Conservation (phyloP, 1,140 invertebrate genomes). For the Bombus confusus region DNA sequence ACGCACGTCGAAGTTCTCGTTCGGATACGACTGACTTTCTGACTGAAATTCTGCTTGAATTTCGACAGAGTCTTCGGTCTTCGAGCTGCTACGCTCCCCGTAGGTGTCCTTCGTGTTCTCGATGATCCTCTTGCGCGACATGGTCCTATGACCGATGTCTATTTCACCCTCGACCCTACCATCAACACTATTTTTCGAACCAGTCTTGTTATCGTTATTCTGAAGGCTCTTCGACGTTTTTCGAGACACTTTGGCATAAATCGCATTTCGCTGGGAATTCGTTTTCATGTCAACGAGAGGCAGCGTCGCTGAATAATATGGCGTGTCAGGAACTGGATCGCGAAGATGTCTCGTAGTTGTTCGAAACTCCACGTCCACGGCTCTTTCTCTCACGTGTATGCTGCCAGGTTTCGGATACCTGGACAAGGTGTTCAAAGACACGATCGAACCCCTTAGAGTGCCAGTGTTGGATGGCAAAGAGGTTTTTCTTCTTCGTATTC, state of each 20-base stretch:
- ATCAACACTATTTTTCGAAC: constrained; percentile 50
- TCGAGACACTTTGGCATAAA: constrained; percentile 63
- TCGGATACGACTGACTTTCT: constrained; percentile 13
- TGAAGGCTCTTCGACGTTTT: constrained; percentile 50
- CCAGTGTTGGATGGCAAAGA: constrained; percentile 65
- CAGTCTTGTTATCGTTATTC: constrained; percentile 47
- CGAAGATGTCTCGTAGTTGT: constrained; percentile 64
- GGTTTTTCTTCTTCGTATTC: constrained; percentile 76
- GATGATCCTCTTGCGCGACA: constrained; percentile 78
- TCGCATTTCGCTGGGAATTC: constrained; percentile 39
- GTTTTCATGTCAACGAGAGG: constrained; percentile 42
- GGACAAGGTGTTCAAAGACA: constrained; percentile 30
- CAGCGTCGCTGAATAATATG: constrained; percentile 31
- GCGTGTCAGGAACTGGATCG: constrained; percentile 68
- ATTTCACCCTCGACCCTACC: constrained; percentile 47
- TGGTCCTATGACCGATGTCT: constrained; percentile 58
- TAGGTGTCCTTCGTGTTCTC: constrained; percentile 65
- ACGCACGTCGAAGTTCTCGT: not conserved
- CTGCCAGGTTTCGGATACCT: constrained; percentile 42
- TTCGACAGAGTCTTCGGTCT: constrained; percentile 22
- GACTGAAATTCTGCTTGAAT: constrained; percentile 24
- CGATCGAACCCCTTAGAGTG: not conserved
- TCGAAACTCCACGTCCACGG: constrained; percentile 36
- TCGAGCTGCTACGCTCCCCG: not conserved
- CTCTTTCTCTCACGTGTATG: constrained; percentile 19